Conservation (phyloP, 1,140 invertebrate species). For the Episyrphus balteatus region DNA sequence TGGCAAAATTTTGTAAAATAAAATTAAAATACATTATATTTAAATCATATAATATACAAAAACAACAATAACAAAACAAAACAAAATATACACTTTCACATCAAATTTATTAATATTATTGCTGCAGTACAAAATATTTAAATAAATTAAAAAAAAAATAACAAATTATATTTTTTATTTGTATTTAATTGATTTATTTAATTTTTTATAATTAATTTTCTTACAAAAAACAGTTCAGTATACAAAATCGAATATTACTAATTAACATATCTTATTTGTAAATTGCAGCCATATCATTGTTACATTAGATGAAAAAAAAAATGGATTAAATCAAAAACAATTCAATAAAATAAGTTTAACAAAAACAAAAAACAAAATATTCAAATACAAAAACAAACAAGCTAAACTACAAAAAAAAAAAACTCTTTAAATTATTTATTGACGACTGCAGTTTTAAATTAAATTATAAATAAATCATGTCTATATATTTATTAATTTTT, state of each 20-base stretch:
- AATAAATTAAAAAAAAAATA: neutral
- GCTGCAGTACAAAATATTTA: neutral
- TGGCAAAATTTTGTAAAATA: too few species aligned
- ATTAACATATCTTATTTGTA: neutral
- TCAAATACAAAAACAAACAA: too few species aligned
- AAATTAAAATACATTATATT: too few species aligned
- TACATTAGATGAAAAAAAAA: neutral
- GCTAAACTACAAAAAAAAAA: too few species aligned
- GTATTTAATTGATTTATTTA: too few species aligned
- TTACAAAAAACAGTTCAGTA: neutral
- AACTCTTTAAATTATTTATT: too few species aligned
- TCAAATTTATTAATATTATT: neutral
- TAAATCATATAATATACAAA: too few species aligned
- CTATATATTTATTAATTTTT: too few species aligned
- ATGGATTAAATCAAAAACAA: neutral
- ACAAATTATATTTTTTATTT: too few species aligned
- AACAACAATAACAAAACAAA: neutral
- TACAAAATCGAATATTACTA: neutral
- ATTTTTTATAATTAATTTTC: neutral
- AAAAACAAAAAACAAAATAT: too few species aligned
- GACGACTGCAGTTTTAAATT: too few species aligned
- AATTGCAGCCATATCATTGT: slow-evolving; percentile 1
- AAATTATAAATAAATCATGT: too few species aligned
- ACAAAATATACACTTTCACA: neutral
- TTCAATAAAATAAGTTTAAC: neutral